Percentiles rank a stretch among this genome's conserved stretches.
These are phyloP conservation scores for Lophura nycthemera DNA, from an alignment of 2,113 vertebrate genomes.

Conservation along the genomic window DNA sequence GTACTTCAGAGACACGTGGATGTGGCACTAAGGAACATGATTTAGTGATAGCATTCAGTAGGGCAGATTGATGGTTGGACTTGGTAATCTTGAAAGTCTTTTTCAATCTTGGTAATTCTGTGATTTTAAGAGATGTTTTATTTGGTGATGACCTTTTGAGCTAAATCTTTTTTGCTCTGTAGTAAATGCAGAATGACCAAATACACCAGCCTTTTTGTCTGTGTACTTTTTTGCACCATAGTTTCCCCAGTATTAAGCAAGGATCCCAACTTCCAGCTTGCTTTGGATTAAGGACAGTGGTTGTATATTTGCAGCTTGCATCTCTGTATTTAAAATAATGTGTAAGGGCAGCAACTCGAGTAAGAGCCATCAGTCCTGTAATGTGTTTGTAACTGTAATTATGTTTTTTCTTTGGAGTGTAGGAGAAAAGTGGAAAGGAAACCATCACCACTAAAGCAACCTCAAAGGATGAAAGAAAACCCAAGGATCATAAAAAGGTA, in stretches of 20 bases:
- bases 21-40: too few species aligned
- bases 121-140: background rate
- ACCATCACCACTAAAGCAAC: slow-evolving; percentile 32
- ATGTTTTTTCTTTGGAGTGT: slow-evolving; percentile 43
- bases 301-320: rapidly evolving
- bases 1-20: too few species aligned
- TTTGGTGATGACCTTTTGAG: background rate
- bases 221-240: background rate
- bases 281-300: background rate
- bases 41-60: too few species aligned
- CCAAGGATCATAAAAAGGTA: slow-evolving; percentile 75
- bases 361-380: background rate
- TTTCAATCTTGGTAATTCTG: background rate
- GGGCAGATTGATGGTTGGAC: too few species aligned
- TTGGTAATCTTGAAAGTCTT: background rate
- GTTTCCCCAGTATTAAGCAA: background rate
- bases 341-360: background rate
- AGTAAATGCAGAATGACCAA: background rate
- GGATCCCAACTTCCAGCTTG: background rate
- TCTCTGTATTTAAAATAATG: rapidly evolving
- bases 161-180: background rate
- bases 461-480: slow-evolving; percentile 63
- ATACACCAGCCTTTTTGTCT: background rate
- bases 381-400: slow-evolving; percentile 37
- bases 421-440: slow-evolving; percentile 75